Conservation (phyloP, 2,113 vertebrate species). For the Amphiprion ocellaris region DNA sequence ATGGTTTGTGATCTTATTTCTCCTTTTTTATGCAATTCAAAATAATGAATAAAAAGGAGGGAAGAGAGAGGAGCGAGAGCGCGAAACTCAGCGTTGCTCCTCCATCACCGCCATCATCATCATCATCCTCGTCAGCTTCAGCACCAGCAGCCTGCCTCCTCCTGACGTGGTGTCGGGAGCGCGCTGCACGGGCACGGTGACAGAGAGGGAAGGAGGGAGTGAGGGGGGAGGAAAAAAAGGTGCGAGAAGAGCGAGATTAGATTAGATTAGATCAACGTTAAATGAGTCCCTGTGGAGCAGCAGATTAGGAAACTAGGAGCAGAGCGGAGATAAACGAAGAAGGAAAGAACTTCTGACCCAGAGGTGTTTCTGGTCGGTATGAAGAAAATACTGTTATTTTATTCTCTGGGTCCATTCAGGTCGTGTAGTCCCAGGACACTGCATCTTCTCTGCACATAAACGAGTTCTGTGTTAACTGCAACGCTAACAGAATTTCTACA, state of each 20-base stretch:
- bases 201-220: constrained; percentile 11
- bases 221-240: constrained; percentile 24
- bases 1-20: not conserved
- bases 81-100: constrained; percentile 80
- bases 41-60: constrained; percentile 37
- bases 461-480: too few relatives aligned
- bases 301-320: constrained; percentile 15
- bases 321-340: not conserved
- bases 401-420: too few relatives aligned
- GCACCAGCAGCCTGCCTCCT: constrained; percentile 71
- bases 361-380: too few relatives aligned
- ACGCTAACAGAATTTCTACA: too few relatives aligned
- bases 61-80: constrained; percentile 46
- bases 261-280: constrained; percentile 60
- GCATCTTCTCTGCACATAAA: too few relatives aligned
- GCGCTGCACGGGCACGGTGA: constrained; percentile 60
- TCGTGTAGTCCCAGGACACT: too few relatives aligned
- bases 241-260: constrained; percentile 40
- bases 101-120: constrained; percentile 85
- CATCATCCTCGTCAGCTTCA: constrained; percentile 75
- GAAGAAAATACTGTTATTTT: too few relatives aligned
- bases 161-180: constrained; percentile 73
- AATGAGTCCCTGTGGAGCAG: constrained; percentile 30
- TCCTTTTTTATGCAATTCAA: constrained; percentile 9
- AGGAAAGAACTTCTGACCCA: not conserved